Conservation (phyloP, 2,888 invertebrate species). For the Physocephala rufipes region DNA sequence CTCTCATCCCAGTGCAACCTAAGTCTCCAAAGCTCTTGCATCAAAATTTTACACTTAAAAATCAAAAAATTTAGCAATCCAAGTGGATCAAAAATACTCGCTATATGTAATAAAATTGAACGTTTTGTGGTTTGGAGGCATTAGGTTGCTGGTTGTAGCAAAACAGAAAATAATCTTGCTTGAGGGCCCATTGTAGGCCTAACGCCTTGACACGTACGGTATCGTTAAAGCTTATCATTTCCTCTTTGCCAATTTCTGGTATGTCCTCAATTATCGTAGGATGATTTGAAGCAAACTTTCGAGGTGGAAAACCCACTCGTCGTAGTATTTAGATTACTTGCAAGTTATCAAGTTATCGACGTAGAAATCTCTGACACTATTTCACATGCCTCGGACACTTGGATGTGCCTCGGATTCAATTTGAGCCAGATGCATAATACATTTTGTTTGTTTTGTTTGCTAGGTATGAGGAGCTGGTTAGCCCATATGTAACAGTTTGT, state of each 20-base stretch:
- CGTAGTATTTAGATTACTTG: background rate
- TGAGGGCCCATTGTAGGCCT: slow-evolving; percentile 16
- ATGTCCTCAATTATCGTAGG: background rate
- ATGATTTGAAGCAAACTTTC: slow-evolving; percentile 10
- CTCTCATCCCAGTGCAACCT: slow-evolving; percentile 43
- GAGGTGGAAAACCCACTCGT: background rate
- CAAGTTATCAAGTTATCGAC: slow-evolving; percentile 7
- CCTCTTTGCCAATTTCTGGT: background rate
- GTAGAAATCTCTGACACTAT: background rate
- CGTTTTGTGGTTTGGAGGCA: slow-evolving; percentile 32
- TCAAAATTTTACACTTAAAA: slow-evolving; percentile 42
- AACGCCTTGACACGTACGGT: background rate
- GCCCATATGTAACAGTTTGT: slow-evolving; percentile 12
- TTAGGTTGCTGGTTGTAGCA: background rate
- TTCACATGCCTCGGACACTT: background rate
- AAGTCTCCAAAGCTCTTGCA: slow-evolving; percentile 43
- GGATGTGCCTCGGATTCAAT: background rate
- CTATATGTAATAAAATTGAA: slow-evolving; percentile 37
- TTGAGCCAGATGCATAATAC: background rate
- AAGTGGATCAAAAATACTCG: slow-evolving; percentile 53
- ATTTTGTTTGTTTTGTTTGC: too few species aligned
- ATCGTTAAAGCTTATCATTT: background rate
- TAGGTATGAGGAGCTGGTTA: background rate
- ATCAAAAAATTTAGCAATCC: slow-evolving; percentile 71
- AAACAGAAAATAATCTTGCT: slow-evolving; percentile 29